Percentiles rank a stretch among this genome's conserved stretches.
These are phyloP conservation scores for Tetragonula carbonaria DNA, from an alignment of 2,888 invertebrate genomes.

Conservation along the genomic window DNA sequence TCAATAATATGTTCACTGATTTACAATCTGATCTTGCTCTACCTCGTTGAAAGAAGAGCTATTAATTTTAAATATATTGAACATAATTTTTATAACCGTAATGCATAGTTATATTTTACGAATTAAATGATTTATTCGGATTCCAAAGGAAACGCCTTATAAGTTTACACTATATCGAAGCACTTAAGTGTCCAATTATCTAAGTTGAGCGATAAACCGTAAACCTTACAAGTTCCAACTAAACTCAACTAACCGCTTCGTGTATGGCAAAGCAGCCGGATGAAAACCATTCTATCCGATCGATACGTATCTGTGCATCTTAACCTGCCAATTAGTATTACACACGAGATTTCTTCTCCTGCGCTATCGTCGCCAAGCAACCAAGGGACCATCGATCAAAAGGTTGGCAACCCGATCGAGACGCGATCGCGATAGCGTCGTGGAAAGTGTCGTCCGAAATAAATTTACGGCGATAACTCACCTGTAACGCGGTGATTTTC, in stretches of 20 bases:
- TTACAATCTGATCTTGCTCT: too few relatives aligned
- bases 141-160: background rate
- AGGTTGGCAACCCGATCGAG: background rate
- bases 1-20: too few relatives aligned
- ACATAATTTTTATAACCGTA: background rate
- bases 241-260: too few relatives aligned
- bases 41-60: background rate
- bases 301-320: background rate
- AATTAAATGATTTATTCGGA: background rate
- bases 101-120: background rate
- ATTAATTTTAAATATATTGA: background rate
- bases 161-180: background rate
- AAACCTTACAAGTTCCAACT: background rate
- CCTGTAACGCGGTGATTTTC: conserved; percentile 35
- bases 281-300: background rate
- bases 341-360: background rate
- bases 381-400: background rate
- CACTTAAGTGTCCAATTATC: background rate
- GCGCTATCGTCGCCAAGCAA: background rate
- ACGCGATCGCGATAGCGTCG: background rate
- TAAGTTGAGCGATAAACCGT: background rate
- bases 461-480: conserved; percentile 20
- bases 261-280: background rate
- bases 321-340: background rate
- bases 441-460: background rate